Conservation (phyloP, 2,888 invertebrate genomes). For the Habrosyne pyritoides region DNA sequence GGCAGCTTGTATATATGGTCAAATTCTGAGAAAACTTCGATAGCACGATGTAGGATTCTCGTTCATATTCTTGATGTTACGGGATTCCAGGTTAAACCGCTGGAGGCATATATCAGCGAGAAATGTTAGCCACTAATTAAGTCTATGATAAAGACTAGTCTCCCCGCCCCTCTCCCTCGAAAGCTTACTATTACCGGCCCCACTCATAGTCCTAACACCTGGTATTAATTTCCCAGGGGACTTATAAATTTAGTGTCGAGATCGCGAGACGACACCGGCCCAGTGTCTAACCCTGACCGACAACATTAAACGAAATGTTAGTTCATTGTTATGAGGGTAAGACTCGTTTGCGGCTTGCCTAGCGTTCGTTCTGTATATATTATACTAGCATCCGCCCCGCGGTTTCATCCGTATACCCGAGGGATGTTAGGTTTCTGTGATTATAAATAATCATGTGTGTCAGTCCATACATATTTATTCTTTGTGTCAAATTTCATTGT, state of each 20-base stretch:
- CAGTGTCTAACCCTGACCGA: slow-evolving; percentile 22
- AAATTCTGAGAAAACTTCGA: too few species aligned
- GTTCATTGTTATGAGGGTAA: background rate
- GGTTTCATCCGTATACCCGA: too few species aligned
- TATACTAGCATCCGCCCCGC: too few species aligned
- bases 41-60: too few species aligned
- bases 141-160: background rate
- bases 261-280: slow-evolving; percentile 43
- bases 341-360: background rate
- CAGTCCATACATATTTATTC: too few species aligned
- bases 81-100: too few species aligned
- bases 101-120: too few species aligned
- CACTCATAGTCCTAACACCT: slow-evolving; percentile 43
- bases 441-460: too few species aligned
- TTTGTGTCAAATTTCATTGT: too few species aligned
- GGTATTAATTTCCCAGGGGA: slow-evolving; percentile 80
- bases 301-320: background rate
- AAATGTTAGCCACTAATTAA: background rate
- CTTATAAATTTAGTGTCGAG: slow-evolving; percentile 72
- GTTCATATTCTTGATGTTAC: too few species aligned
- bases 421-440: too few species aligned
- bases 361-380: background rate
- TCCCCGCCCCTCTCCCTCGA: background rate
- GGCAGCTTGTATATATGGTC: too few species aligned
- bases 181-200: background rate